A percentile compares a stretch with the other conserved stretches of the same genome.
phyloP scores from a whole-genome alignment of 1,140 invertebrate species.

The Drosophila erecta region DNA sequence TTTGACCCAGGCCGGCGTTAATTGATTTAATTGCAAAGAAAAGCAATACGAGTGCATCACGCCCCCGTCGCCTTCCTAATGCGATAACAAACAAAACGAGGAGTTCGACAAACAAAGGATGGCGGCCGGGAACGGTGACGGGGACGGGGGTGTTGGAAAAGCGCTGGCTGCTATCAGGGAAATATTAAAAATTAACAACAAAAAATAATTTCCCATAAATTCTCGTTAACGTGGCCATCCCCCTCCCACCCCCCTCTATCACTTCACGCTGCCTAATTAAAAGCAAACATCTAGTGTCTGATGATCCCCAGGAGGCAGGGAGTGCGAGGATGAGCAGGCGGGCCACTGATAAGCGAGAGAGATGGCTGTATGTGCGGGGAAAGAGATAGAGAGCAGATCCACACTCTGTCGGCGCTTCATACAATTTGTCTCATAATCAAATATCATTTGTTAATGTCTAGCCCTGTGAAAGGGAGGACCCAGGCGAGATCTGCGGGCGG shows the following conservation, averaged over 20 bases:
- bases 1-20: slow-evolving; percentile 61
- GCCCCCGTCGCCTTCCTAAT: slow-evolving; percentile 45
- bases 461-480: slow-evolving; percentile 29
- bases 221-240: slow-evolving; percentile 65
- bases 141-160: slow-evolving; percentile 5
- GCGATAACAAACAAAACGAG: slow-evolving; percentile 62
- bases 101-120: slow-evolving; percentile 54
- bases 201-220: slow-evolving; percentile 83
- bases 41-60: slow-evolving; percentile 42
- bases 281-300: slow-evolving; percentile 63
- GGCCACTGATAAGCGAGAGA: slow-evolving; percentile 20
- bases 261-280: slow-evolving; percentile 80
- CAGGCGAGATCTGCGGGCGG: slow-evolving; percentile 53
- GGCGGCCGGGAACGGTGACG: too few relatives aligned
- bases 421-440: slow-evolving; percentile 83
- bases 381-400: slow-evolving; percentile 9
- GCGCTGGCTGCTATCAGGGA: slow-evolving; percentile 46
- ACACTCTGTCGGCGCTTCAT: slow-evolving; percentile 57
- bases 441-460: slow-evolving; percentile 82
- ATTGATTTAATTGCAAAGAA: slow-evolving; percentile 73
- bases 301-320: slow-evolving; percentile 47
- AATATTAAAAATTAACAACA: slow-evolving; percentile 82
- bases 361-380: slow-evolving; percentile 1
- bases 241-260: slow-evolving; percentile 28
- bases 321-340: slow-evolving; percentile 27